A percentile compares a stretch with the other conserved stretches of the same genome.
phyloP scores from a whole-genome alignment of 2,113 vertebrate genomes.

The Hippocampus guttulatus region DNA sequence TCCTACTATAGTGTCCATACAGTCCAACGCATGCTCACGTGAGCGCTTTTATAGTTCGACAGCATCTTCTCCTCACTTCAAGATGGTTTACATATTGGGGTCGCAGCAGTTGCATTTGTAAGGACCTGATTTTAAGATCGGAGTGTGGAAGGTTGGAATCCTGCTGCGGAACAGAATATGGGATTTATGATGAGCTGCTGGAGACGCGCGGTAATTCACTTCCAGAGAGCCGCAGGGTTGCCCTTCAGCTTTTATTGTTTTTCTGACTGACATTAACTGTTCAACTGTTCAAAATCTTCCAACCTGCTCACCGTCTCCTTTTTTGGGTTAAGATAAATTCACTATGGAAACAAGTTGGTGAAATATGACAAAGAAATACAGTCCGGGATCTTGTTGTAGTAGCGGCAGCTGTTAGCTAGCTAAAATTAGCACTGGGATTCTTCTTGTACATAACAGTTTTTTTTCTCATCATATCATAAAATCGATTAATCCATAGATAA shows the following conservation, averaged over 20 bases:
- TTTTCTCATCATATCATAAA: too few relatives aligned
- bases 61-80: neutral
- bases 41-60: neutral
- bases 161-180: neutral
- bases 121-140: neutral
- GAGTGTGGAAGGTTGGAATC: neutral
- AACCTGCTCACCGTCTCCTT: neutral
- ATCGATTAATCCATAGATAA: too few relatives aligned
- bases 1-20: neutral
- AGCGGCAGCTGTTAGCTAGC: too few relatives aligned
- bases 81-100: neutral
- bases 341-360: neutral
- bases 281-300: neutral
- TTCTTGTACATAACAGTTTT: too few relatives aligned
- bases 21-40: neutral
- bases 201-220: neutral
- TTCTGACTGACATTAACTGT: neutral
- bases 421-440: neutral
- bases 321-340: neutral
- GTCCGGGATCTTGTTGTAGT: neutral
- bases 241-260: neutral
- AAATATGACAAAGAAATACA: neutral
- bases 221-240: neutral
- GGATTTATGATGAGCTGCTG: neutral
- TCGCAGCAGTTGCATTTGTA: neutral